Percentiles rank a stretch among this genome's conserved stretches.
Conservation (phyloP, 2,113 vertebrate genomes). For the Lonchura striata region DNA sequence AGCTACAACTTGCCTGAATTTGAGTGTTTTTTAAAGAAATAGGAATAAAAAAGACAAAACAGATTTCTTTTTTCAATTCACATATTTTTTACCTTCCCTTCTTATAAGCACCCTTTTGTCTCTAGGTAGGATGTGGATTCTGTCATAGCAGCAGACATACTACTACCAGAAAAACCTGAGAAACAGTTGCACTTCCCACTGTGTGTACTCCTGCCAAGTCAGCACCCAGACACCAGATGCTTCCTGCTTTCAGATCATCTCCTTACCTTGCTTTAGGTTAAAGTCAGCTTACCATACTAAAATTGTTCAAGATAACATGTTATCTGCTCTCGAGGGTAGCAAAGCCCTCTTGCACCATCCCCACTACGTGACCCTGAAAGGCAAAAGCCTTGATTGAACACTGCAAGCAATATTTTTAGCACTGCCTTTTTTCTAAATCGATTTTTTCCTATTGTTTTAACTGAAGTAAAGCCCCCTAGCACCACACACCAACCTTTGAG, state of each 20-base stretch:
- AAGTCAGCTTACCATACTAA: background rate
- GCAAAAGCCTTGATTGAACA: background rate
- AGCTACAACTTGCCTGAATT: background rate
- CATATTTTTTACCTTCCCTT: background rate
- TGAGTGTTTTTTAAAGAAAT: background rate
- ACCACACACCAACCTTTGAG: background rate
- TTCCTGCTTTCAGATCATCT: background rate
- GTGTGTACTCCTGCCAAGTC: background rate
- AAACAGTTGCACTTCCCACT: background rate
- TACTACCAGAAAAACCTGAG: background rate
- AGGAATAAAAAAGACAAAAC: background rate
- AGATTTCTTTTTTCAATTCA: background rate
- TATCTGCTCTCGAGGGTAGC: background rate
- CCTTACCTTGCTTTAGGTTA: background rate
- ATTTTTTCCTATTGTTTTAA: background rate
- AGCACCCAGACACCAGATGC: background rate
- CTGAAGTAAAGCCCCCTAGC: background rate
- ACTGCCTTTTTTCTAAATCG: background rate
- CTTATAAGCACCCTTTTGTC: background rate
- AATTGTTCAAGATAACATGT: background rate
- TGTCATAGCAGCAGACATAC: background rate
- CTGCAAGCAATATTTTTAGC: background rate
- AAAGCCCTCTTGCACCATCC: background rate
- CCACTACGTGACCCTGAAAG: background rate
- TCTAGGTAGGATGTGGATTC: background rate